Base-by-base conservation (phyloP, 2,888 invertebrate genomes). In the Lithophane leautieri region DNA sequence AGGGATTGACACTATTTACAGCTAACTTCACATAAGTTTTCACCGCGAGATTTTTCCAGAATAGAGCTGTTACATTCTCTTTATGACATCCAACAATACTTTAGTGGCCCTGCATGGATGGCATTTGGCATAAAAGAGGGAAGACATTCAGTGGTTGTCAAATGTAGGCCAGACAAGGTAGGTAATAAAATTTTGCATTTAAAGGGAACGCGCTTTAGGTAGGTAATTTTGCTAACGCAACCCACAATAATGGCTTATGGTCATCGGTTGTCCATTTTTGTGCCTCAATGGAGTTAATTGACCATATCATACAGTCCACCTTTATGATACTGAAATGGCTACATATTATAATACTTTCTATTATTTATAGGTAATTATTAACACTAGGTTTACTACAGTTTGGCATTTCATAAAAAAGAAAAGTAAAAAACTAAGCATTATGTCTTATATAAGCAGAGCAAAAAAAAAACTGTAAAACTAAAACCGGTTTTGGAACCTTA, bases 261-360 rank as follows among this genome's bases (percentile, higher is more conserved):
- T 84, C 77, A 81, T 79, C 67, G 65, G 76, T 71, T 75, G 73
- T 67, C 76, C 81, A 79, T 83, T 79, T 91, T 91, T 91, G 91
- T 91, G 91, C 91, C 90, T 88, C 87, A 89, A 87, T 88, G 89
- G 85, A 85, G 84, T 90, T 94, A 94, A 94, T 94, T 94, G 94
- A 93, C 94, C 92, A 90, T 89, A 88, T 86, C 89, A 82, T 86
- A 90, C 90, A 90, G 88, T 90, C 89, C 88, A 89, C 89, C 85
- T 89, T 81, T 73, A 88, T 89, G 88, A 90, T 79, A 89, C 87
- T 90, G 88, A 91, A 88, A 90, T 88, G 89, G 86, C 90, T 91
- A 92, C 86, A 81, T 88, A 90, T 92, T 91, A 82, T 92, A 91
- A 92, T 93, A 93, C 90, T 93, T 89, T 90, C 89, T 92, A 93